Base-by-base conservation (phyloP, 2,888 invertebrate species). In the Biston betularia region DNA sequence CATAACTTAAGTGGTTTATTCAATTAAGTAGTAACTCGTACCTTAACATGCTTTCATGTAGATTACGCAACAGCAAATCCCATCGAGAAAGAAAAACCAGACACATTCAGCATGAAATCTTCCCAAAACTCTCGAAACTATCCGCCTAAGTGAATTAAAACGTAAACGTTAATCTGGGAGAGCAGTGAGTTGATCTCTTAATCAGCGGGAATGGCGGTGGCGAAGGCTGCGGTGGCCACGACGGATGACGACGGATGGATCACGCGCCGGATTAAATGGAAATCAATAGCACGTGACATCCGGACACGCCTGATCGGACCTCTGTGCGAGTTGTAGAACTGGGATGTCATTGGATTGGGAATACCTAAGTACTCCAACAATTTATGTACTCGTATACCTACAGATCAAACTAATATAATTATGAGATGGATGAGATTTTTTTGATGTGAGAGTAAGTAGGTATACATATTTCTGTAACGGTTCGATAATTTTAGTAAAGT, bases 191-290 rank as follows among this genome's bases (percentile, higher is more conserved):
- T 69, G 75, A 76, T 81, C 82, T 82, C 86, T 84, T 87, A 90
- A 90, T 91, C 89, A 89, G 79, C 76, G 77, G 79, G 82, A 89
- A 89, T 87, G 86, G 83, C 84, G 83, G 81, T 80, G 80, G 75
- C 78, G 73, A 79, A 79, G 82, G 82, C 78, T 77, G 79, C 75
- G 79, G 85, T 86, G 78, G 75, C 76, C 73, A 74, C 79, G 75
- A 77, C 81, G 76, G 78, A 77, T 75, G 82, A 78, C 78, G 76
- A 79, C 69, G 72, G 81, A 76, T 79, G 80, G 79, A 89, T 89
- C 93, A 93, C 92, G 93, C 89, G 87, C 89, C 87, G 87, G 86
- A 90, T 92, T 93, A 93, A 93, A 93, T 90, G 91, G 88, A 89
- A 93, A 93, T 92, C 93, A 92, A 93, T 93, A 90, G 86, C 81